phyloP scores from a whole-genome alignment of 92 coral and sea anemone species.

The Paragorgia papillata region DNA sequence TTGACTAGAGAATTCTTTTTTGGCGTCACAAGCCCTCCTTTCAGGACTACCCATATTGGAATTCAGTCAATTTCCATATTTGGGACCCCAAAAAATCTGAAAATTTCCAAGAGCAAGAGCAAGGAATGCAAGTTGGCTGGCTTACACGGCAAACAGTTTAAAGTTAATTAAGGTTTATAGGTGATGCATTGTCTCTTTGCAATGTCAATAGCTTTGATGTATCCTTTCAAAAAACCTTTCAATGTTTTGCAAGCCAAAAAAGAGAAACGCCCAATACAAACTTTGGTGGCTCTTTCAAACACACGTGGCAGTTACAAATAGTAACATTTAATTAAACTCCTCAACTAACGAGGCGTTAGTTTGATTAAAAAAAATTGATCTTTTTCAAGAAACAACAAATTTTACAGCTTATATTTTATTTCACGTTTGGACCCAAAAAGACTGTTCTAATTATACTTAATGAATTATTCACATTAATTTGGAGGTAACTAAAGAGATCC shows the following conservation, averaged over 20 bases:
- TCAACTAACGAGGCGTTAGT: background rate
- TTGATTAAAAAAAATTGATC: background rate
- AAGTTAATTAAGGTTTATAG: conserved; percentile 44
- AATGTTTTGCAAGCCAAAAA: conserved; percentile 70
- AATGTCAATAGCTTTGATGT: conserved; percentile 99
- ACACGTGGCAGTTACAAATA: conserved; percentile 22
- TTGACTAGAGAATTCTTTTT: background rate
- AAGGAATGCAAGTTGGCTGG: background rate
- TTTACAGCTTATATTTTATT: background rate
- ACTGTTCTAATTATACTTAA: conserved; percentile 29
- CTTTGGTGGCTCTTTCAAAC: conserved; percentile 4
- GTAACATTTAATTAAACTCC: background rate
- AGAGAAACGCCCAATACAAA: conserved; percentile 58
- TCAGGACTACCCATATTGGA: conserved; percentile 11
- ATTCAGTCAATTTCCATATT: conserved; percentile 32
- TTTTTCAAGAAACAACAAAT: background rate
- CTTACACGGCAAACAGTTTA: conserved; percentile 37
- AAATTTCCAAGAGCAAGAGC: background rate
- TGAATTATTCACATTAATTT: conserved; percentile 35
- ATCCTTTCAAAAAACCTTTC: conserved; percentile 81
- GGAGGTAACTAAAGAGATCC: background rate
- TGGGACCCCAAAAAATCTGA: conserved; percentile 30
- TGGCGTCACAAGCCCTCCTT: conserved; percentile 19
- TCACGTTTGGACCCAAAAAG: background rate
- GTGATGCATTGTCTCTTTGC: conserved; percentile 43